phyloP scores from a whole-genome alignment of 2,113 vertebrate genomes.

The Dipodomys merriami region DNA sequence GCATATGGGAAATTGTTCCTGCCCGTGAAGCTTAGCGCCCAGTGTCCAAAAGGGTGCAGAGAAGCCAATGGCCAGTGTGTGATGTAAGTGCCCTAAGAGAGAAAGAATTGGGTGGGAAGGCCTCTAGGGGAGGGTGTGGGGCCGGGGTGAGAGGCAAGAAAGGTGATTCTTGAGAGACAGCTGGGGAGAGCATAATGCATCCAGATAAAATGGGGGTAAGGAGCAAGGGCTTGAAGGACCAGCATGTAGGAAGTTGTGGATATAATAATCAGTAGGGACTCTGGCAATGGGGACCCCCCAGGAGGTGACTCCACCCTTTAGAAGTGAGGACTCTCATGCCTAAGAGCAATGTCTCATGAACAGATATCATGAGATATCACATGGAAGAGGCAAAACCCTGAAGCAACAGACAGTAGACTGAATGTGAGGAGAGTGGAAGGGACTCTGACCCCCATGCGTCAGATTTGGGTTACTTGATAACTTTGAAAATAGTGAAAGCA shows the following conservation, averaged over 20 bases:
- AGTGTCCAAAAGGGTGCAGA: not conserved
- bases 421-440: not conserved
- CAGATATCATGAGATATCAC: not conserved
- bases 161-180: not conserved
- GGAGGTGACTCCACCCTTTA: not conserved
- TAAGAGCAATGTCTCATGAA: not conserved
- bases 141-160: not conserved
- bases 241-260: too few species aligned
- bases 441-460: not conserved
- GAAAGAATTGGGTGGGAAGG: too few species aligned
- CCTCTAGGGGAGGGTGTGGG: not conserved
- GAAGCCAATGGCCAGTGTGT: not conserved
- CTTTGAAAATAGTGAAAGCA: not conserved
- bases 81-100: not conserved
- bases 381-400: not conserved
- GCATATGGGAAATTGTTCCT: not conserved
- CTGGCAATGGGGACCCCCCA: not conserved
- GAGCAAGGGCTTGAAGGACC: not conserved
- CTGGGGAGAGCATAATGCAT: not conserved
- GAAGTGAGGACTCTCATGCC: not conserved
- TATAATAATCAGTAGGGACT: too few species aligned
- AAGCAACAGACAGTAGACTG: not conserved
- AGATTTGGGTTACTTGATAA: not conserved
- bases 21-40: not conserved
- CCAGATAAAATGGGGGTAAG: too few species aligned